These are phyloP conservation scores for Microtus oregoni DNA, from an alignment of 2,113 vertebrate genomes.

Conservation along the genomic window DNA sequence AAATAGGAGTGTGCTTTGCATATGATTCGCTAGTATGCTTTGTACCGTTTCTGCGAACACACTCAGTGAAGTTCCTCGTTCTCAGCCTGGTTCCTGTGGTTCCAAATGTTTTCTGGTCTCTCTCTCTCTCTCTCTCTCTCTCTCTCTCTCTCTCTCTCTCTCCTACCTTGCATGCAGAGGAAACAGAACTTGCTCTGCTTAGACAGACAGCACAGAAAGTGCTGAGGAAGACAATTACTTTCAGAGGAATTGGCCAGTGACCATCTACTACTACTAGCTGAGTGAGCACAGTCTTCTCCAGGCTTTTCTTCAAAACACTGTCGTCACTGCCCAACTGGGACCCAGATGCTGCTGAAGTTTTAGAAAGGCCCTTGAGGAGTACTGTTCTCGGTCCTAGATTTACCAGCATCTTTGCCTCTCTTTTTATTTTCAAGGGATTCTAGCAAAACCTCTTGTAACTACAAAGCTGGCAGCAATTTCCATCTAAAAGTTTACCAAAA, in stretches of 20 bases:
- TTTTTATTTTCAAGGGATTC: slow-evolving; percentile 9
- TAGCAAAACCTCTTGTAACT: slow-evolving; percentile 45
- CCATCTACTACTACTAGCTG: neutral
- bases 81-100: neutral
- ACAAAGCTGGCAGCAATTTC: slow-evolving; percentile 37
- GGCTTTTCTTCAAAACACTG: neutral
- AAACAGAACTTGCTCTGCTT: neutral
- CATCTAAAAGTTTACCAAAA: neutral
- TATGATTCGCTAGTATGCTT: neutral
- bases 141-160: neutral
- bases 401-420: neutral
- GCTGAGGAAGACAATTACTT: neutral
- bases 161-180: neutral
- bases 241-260: neutral
- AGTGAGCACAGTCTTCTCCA: neutral
- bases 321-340: neutral
- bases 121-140: too few species aligned
- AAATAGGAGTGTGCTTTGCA: neutral
- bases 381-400: neutral
- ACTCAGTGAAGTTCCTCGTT: neutral
- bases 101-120: neutral
- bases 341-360: neutral
- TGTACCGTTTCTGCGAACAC: neutral
- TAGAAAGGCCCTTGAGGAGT: slow-evolving; percentile 17
- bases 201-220: neutral